Percentiles rank a stretch among this genome's conserved stretches.
Evolutionary conservation across 2,113 vertebrate genomes (phyloP).

Genomic region (Butorides virescens): DNA sequence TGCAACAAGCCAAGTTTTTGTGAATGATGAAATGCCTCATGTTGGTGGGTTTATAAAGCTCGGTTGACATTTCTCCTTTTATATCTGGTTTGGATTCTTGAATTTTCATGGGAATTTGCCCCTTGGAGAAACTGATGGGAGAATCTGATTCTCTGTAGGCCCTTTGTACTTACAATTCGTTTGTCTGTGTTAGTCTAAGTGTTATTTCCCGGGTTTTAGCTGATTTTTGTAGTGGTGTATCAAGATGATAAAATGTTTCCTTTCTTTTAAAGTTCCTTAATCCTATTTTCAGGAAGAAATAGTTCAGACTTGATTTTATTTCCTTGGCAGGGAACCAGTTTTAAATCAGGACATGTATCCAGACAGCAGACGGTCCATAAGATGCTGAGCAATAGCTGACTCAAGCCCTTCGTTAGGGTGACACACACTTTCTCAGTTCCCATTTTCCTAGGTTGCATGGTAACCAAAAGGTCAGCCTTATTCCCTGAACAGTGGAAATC

Average conservation of each 20-base stretch:
- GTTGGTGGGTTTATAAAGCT: background rate
- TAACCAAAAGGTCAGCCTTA: conserved; percentile 54
- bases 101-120: background rate
- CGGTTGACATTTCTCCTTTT: background rate
- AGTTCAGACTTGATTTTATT: background rate
- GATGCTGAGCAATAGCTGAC: conserved; percentile 64
- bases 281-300: conserved; percentile 50
- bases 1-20: background rate
- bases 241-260: background rate
- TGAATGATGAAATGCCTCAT: background rate
- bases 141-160: background rate
- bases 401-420: background rate
- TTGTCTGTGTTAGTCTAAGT: background rate
- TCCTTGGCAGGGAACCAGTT: conserved; percentile 10
- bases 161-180: background rate
- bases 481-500: conserved; percentile 50
- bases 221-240: background rate
- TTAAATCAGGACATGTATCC: background rate
- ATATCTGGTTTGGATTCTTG: background rate
- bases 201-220: background rate
- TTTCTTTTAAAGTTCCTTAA: conserved; percentile 25
- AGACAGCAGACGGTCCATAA: conserved; percentile 22
- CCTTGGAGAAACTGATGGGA: background rate
- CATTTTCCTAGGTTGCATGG: conserved; percentile 62
- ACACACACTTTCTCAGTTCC: conserved; percentile 16